phyloP scores from a whole-genome alignment of 2,888 invertebrate genomes.

The Lasius fuliginosus region DNA sequence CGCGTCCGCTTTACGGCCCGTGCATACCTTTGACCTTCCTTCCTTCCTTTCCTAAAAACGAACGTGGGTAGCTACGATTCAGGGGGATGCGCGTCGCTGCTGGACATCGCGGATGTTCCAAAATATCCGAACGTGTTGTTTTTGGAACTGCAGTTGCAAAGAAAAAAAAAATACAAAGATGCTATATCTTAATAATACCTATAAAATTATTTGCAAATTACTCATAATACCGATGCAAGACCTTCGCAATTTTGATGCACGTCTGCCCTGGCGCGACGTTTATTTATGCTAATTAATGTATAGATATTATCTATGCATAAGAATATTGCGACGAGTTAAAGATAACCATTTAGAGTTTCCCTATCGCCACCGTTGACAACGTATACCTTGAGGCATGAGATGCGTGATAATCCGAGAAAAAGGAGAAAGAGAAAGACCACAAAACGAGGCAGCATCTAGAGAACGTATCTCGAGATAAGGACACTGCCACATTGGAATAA shows the following conservation, averaged over 20 bases:
- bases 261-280: constrained; percentile 10
- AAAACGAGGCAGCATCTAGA: constrained; percentile 48
- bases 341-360: constrained; percentile 32
- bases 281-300: constrained; percentile 44
- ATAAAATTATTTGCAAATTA: neutral
- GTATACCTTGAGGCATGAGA: constrained; percentile 40
- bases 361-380: constrained; percentile 45
- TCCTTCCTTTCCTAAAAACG: neutral
- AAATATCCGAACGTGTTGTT: neutral
- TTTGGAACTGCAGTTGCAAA: neutral
- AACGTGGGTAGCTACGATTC: constrained; percentile 35
- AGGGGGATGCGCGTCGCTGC: constrained; percentile 3
- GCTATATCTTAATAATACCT: constrained; percentile 3
- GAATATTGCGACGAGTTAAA: constrained; percentile 34
- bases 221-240: constrained; percentile 8
- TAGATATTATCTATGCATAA: constrained; percentile 49
- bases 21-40: constrained; percentile 66
- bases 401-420: constrained; percentile 53
- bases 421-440: constrained; percentile 34
- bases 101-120: neutral
- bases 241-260: constrained; percentile 18
- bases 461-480: constrained; percentile 63
- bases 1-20: constrained; percentile 68
- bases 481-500: constrained; percentile 66
- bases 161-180: neutral